phyloP scores from a whole-genome alignment of 35 echinoderm and acorn worm genomes.

The Ptychodera flava region DNA sequence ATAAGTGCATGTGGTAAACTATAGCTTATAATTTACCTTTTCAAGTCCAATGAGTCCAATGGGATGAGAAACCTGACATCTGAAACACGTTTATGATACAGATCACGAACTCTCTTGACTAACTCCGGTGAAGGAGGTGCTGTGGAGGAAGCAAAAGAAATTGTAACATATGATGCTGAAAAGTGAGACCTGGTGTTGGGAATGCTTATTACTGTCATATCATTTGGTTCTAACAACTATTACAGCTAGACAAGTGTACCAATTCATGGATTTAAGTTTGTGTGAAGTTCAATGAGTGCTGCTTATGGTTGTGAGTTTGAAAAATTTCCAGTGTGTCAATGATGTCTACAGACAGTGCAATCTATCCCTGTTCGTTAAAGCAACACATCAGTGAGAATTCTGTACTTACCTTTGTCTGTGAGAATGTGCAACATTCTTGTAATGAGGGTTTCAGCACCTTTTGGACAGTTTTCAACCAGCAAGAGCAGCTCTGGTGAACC shows the following conservation, averaged over 20 bases:
- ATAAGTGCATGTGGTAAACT: too few species aligned
- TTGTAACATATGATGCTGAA: neutral
- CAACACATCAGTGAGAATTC: too few species aligned
- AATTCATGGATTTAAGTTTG: too few species aligned
- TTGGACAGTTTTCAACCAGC: slow-evolving; percentile 77
- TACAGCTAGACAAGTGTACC: neutral
- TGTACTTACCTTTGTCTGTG: slow-evolving; percentile 78
- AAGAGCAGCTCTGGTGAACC: slow-evolving; percentile 75
- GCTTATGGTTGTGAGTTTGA: too few species aligned
- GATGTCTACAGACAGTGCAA: too few species aligned
- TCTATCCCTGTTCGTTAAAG: too few species aligned
- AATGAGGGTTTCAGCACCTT: slow-evolving; percentile 89
- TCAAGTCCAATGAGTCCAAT: slow-evolving; percentile 87
- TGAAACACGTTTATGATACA: slow-evolving; percentile 88
- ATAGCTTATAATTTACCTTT: slow-evolving; percentile 86
- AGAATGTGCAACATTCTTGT: slow-evolving; percentile 96
- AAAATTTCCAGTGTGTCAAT: too few species aligned
- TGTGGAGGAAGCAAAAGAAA: slow-evolving; percentile 19
- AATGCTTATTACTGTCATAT: too few species aligned
- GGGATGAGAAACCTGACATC: slow-evolving; percentile 96
- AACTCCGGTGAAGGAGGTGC: slow-evolving; percentile 83
- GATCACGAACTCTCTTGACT: slow-evolving; percentile 81
- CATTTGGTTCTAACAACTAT: neutral
- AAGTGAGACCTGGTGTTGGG: too few species aligned
- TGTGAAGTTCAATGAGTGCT: too few species aligned